A percentile compares a stretch with the other conserved stretches of the same genome.
These are phyloP conservation scores for Pithys albifrons DNA, from an alignment of 2,113 vertebrate species.

Conservation along the genomic window DNA sequence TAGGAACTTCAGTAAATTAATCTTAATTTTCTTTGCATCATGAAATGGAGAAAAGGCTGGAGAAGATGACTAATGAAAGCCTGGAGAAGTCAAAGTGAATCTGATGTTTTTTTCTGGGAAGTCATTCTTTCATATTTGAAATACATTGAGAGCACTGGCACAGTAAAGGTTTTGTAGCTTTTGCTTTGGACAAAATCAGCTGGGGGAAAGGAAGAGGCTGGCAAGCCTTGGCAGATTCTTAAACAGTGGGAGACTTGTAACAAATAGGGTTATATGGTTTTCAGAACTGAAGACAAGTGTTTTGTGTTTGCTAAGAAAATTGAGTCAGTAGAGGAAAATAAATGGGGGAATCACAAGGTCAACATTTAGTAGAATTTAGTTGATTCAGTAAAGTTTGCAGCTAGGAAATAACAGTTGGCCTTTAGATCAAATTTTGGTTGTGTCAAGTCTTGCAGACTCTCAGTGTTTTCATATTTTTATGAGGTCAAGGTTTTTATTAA, in stretches of 20 bases:
- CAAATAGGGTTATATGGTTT: accelerated
- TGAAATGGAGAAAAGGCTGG: not conserved
- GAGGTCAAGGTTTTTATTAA: not conserved
- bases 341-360: too few relatives aligned
- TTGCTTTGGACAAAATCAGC: accelerated
- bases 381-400: not conserved
- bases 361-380: too few relatives aligned
- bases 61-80: accelerated
- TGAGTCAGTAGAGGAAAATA: not conserved
- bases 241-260: accelerated
- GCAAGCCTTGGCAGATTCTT: not conserved
- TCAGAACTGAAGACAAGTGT: accelerated
- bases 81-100: not conserved
- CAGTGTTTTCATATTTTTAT: not conserved
- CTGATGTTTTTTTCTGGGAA: accelerated
- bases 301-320: not conserved
- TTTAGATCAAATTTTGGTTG: not conserved
- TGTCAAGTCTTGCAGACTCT: not conserved
- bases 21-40: not conserved
- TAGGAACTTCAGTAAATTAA: accelerated
- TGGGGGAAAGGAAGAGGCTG: accelerated
- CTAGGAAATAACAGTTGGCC: not conserved
- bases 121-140: accelerated
- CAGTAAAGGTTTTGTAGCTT: accelerated
- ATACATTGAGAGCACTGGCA: accelerated